A percentile compares a stretch with the other conserved stretches of the same genome.
These are phyloP conservation scores for Didymodactylos carnosus DNA, from an alignment of 2,888 invertebrate species.

Conservation along the genomic window DNA sequence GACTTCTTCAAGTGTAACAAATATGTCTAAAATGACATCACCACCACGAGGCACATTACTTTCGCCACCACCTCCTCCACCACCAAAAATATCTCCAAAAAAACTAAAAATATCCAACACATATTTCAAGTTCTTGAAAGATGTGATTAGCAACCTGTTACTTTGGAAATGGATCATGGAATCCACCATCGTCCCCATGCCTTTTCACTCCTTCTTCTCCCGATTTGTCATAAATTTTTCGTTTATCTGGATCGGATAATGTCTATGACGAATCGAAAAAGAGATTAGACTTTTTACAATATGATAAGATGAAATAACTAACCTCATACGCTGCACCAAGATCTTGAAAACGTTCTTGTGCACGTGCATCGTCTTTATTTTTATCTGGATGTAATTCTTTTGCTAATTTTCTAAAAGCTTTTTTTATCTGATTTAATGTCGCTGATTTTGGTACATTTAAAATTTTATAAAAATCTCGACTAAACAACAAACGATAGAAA, in stretches of 20 bases:
- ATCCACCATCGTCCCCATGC: slow-evolving; percentile 40
- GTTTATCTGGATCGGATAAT: slow-evolving; percentile 55
- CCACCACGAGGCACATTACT: slow-evolving; percentile 55
- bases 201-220: slow-evolving; percentile 91
- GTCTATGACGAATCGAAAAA: background rate
- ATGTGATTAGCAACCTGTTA: too few species aligned
- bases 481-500: background rate
- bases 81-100: slow-evolving; percentile 60
- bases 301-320: too few species aligned
- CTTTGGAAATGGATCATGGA: slow-evolving; percentile 10
- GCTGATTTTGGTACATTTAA: slow-evolving; percentile 65
- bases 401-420: slow-evolving; percentile 80
- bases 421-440: slow-evolving; percentile 79
- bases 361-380: slow-evolving; percentile 75
- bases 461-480: slow-evolving; percentile 73
- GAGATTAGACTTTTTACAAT: background rate
- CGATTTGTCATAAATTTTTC: slow-evolving; percentile 76
- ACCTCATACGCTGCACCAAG: slow-evolving; percentile 84
- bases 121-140: too few species aligned
- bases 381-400: slow-evolving; percentile 94
- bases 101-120: slow-evolving; percentile 42
- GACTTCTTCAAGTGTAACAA: slow-evolving; percentile 79
- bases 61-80: slow-evolving; percentile 41
- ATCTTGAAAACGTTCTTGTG: slow-evolving; percentile 80
- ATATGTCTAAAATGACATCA: slow-evolving; percentile 71